Base-by-base conservation (phyloP, 2,797 vertebrate genomes). In the Micropoecilia bifurca region DNA sequence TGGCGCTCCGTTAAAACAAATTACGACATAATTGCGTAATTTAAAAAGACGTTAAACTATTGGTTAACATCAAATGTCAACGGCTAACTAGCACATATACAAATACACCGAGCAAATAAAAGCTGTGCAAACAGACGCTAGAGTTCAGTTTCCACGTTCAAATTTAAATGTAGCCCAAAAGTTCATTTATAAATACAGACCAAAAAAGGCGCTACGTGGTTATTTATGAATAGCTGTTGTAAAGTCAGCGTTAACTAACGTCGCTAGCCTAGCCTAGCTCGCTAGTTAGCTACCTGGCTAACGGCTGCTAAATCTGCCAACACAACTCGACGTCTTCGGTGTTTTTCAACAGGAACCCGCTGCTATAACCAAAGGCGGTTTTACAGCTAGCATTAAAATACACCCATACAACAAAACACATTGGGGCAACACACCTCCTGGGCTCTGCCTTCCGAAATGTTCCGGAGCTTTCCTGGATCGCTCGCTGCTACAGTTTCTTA, bases 21-120 rank as follows among this genome's bases (percentile, higher is more conserved):
- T 39, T 14, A 18, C 25, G 47, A 33, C 16, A 28, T 0, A 13
- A 76, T 13, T 48, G 36, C 47, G 68, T 74, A 41, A 43, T 71
- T 63, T 66, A 28, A 76, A 63, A 71, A 59, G 59, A 71, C 74
- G 74, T 84, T 80, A 75, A 71, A 89, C 89, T 88, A 88, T 83
- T 78, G 66, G 74, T 85, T 73, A 66, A 53, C 6, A n/a, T 43
- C 80, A 82, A 81, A 78, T 72, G 80, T 74, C 61, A 63, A 14
- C 14, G 73, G n/a, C 8, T 74, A 16, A 59, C 57, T 50, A 78
- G 39, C 79, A 33, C 7, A 28, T 33, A 72, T 7, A 53, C 41
- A 6, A 8, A n/a, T 12, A 72, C 20, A 76, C 4, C 55, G 8
- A 33, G 81, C 83, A 75, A 83, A 79, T 61, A 30, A 71, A 45